phyloP scores from a whole-genome alignment of 64 coral and sea anemone species.

The Stylophora pistillata region DNA sequence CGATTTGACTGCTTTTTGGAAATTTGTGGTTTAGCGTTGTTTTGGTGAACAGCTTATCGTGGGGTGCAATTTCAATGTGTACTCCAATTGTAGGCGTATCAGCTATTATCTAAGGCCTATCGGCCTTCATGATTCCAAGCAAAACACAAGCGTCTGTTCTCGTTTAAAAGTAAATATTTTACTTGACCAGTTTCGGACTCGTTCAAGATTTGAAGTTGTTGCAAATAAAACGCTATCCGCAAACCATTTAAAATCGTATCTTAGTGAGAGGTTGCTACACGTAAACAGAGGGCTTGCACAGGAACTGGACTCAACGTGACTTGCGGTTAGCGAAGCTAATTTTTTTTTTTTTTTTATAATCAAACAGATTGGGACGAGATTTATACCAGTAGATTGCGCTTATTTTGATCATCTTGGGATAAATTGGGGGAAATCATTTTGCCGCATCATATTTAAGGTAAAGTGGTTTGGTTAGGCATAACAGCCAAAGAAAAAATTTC shows the following conservation, averaged over 20 bases:
- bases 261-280: not conserved
- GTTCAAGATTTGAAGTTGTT: not conserved
- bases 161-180: not conserved
- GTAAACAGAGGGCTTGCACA: conserved; percentile 41
- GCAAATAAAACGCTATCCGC: not conserved
- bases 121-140: too few relatives aligned
- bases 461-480: too few relatives aligned
- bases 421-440: too few relatives aligned
- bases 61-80: not conserved
- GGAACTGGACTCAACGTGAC: not conserved
- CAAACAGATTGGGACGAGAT: too few relatives aligned
- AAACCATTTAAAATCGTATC: not conserved
- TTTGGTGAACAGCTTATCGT: not conserved
- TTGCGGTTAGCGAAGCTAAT: conserved; percentile 15
- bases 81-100: not conserved
- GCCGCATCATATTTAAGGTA: too few relatives aligned
- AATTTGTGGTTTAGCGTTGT: not conserved
- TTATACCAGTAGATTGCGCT: too few relatives aligned
- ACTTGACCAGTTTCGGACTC: not conserved
- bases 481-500: too few relatives aligned
- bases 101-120: not conserved
- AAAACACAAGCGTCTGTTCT: not conserved
- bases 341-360: too few relatives aligned
- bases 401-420: too few relatives aligned
- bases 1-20: not conserved